Percentiles rank a stretch among this genome's conserved stretches.
These are phyloP conservation scores for Linurgus olivaceus DNA, from an alignment of 2,797 vertebrate species.

Conservation along the genomic window DNA sequence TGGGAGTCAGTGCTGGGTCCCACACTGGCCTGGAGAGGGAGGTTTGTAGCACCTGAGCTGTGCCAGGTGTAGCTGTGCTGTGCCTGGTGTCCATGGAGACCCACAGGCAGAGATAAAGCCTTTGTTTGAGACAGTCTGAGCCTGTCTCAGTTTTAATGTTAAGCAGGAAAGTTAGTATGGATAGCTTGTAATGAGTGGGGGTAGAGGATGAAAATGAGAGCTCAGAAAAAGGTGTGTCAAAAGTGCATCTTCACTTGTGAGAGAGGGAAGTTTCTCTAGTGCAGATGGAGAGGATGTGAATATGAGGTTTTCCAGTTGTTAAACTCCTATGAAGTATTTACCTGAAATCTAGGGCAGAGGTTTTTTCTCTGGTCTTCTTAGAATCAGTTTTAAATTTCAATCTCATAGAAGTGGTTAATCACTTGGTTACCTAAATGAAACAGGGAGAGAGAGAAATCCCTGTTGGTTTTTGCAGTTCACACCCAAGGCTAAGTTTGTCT, in stretches of 20 bases:
- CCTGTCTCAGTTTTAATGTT: not conserved
- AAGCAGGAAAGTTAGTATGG: not conserved
- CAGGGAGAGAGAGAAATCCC: not conserved
- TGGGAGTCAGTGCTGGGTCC: not conserved
- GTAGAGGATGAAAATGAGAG: not conserved
- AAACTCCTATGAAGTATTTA: not conserved
- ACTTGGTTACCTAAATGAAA: not conserved
- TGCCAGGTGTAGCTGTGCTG: rapidly evolving
- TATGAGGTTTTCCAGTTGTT: not conserved
- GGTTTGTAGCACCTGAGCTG: not conserved
- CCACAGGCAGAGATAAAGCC: rapidly evolving
- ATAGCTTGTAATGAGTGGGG: not conserved
- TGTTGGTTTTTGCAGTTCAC: not conserved
- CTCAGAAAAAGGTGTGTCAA: not conserved
- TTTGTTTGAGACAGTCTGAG: not conserved
- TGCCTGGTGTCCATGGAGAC: not conserved
- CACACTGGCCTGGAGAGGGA: not conserved
- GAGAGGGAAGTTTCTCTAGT: not conserved
- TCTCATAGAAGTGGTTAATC: not conserved
- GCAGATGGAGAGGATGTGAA: not conserved
- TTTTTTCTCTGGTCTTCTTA: not conserved
- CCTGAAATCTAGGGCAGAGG: not conserved
- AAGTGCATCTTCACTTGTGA: not conserved
- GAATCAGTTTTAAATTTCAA: not conserved
- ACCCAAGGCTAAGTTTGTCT: not conserved